Evolutionary conservation across 2,797 vertebrate genomes (phyloP), one percentile per base, ranked within the genome.

Genomic region (Mionectes olivaceus): DNA sequence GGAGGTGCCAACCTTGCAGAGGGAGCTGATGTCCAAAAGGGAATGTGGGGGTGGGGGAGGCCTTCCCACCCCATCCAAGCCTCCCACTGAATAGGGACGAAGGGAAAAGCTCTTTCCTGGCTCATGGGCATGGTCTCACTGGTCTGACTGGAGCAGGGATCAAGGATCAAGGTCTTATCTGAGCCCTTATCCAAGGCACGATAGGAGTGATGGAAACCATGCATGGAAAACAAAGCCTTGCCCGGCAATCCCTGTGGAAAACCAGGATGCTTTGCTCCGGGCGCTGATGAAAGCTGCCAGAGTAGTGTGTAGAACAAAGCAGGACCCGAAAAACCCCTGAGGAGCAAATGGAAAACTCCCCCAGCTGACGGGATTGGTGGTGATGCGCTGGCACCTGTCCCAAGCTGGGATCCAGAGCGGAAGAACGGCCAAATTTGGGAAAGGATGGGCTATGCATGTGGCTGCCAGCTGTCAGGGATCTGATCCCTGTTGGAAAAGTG

Each of bases 191-290:
- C 84, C 32, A 7, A 32, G 33, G 6, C 37, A 22, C 0, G 0
- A 28, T 19, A 32, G 88, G 74, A 25, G 46, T 17, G 13, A 69
- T 61, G 70, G 70, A 79, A 93, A 33, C 43, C 7, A 11, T 0
- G 0, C 1, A 0, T 8, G 39, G 41, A 57, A 33, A 35, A 71
- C 53, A 32, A 41, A 75, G 57, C 56, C 44, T 75, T 12, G 18
- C 7, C 1, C 0, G 0, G 39, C 7, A 2, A 3, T 17, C 3
- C 10, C 18, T 14, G 50, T 0, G 0, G 68, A 14, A 1, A 11
- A 27, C 6, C 0, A 0, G 47, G 13, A n/a, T 15, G 56, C 33
- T 19, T 63, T 35, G 9, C 43, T 35, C 9, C 4, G 4, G 25
- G 39, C 65, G 41, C 53, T 41, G 44, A 8, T 7, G 43, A 23